Evolutionary conservation across 1,140 invertebrate species (phyloP), one percentile per base, ranked within the genome.

Genomic region (Calosoma granatense): DNA sequence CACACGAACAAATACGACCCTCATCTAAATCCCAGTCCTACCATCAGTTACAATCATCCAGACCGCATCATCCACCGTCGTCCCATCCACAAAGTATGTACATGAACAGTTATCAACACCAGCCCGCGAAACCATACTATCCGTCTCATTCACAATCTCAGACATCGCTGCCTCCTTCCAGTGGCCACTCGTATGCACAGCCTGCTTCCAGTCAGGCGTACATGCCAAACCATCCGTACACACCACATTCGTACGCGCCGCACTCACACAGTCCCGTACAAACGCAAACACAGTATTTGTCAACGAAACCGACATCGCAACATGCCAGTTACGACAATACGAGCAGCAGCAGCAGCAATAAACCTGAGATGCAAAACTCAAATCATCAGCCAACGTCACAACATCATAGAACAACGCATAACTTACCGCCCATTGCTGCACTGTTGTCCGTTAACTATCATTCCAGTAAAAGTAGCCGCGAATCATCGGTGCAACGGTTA

Each of bases 391-490:
- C 56, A 15, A 17, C 60, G 22, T 23, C 59, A 1, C 60, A 64
- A 51, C 60, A 67, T 21, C 65, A 41, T 51, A 59, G 63, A 23
- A 74, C 70, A 9, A 75, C 74, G 51, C 77, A 79, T 66, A 78
- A 78, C 59, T 61, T 78, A 20, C 77, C 76, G 2, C 73, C 76
- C 0, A 78, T 78, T 20, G 74, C 72, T 2, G 69, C 72, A 0
- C 64, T 78, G 1, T 76, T 76, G 2, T 74, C 72, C 3, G 52
- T 57, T 1, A 66, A 59, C 55, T 77, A 78, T 58, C 74, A 75
- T 64, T 67, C 70, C 39, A 74, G 69, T 58, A 68, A 71, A 58
- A 64, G 59, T 51, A 62, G 60, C n/a, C 61, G 67, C 20, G 73
- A 75, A 30, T n/a, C n/a, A n/a, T 54, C 61, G 58, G 19, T 55